Evolutionary conservation across 2,888 invertebrate genomes (phyloP), one percentile per base, ranked within the genome.

Genomic region (Drosophila fungiperda): DNA sequence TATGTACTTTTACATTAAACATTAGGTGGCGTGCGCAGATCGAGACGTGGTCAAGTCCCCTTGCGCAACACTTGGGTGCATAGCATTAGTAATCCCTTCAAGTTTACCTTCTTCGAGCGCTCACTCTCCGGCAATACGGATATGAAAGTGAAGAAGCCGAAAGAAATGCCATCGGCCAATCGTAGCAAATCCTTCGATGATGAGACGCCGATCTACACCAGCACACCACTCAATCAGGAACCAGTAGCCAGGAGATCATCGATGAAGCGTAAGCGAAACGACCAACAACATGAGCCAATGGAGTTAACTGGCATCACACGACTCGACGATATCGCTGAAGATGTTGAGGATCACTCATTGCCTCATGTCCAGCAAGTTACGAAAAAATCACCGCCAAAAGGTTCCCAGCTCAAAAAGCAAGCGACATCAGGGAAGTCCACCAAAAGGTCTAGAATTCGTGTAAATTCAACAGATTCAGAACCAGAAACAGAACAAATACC

Each of bases 41-140:
- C 90, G 58, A 85, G 76, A 53, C 87, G 88, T 62, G 84, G 80
- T 7, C 80, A 82, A 0, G 68, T 87, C 20, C 85, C 83, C 6
- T 53, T 80, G 23, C 73, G 73, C n/a, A 63, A 79, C 36, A 57
- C 55, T 12, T 68, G 72, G 69, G 52, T 53, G 7, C 79, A 79
- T 32, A 74, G 62, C 7, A 17, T 70, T 1, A 23, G 8, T 3
- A 63, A 74, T 15, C 82, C 82, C 9, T 70, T 79, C 23, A 49
- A 59, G 7, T 50, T 0, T 12, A 78, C 49, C 3, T 68, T 68
- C 17, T 49, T 68, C 2, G 58, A 58, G 17, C 57, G 69, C 8
- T 40, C 69, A 1, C 3, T 68, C 3, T 23, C 8, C 12, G 0
- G 1, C 4, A 20, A 20, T 11, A 0, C n/a, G 15, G 2, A 5